Conservation (phyloP, 2,888 invertebrate species). For the Tetranychus piercei region DNA sequence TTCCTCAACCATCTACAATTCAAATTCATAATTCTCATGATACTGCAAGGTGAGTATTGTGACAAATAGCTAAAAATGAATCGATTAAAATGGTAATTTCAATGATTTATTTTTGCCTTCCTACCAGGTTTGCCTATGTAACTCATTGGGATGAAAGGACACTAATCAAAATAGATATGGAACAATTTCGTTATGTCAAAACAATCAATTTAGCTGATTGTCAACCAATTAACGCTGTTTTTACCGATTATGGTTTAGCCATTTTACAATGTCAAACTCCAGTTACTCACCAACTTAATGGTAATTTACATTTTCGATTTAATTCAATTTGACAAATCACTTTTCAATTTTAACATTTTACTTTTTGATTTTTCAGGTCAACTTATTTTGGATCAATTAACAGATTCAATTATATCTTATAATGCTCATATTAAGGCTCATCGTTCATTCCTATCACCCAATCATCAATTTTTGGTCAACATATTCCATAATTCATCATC, state of each 20-base stretch:
- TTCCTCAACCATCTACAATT: conserved; percentile 31
- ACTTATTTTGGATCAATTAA: conserved; percentile 49
- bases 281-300: conserved; percentile 43
- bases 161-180: conserved; percentile 51
- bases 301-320: background rate
- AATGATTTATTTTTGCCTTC: background rate
- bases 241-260: conserved; percentile 50
- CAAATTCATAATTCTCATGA: conserved; percentile 5
- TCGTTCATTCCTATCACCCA: conserved; percentile 36
- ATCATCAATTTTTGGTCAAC: conserved; percentile 20
- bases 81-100: background rate
- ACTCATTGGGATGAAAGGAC: conserved; percentile 51
- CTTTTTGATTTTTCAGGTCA: conserved; percentile 35
- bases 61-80: background rate
- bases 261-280: conserved; percentile 51
- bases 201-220: conserved; percentile 52
- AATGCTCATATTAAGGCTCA: conserved; percentile 42
- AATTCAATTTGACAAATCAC: no score
- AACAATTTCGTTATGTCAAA: conserved; percentile 49
- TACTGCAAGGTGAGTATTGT: background rate
- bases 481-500: conserved; percentile 17
- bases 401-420: conserved; percentile 47
- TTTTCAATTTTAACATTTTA: background rate
- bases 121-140: conserved; percentile 40
- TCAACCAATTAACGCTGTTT: conserved; percentile 49